Base-by-base conservation (phyloP, 2,888 invertebrate genomes). In the Auanema freiburgensis region DNA sequence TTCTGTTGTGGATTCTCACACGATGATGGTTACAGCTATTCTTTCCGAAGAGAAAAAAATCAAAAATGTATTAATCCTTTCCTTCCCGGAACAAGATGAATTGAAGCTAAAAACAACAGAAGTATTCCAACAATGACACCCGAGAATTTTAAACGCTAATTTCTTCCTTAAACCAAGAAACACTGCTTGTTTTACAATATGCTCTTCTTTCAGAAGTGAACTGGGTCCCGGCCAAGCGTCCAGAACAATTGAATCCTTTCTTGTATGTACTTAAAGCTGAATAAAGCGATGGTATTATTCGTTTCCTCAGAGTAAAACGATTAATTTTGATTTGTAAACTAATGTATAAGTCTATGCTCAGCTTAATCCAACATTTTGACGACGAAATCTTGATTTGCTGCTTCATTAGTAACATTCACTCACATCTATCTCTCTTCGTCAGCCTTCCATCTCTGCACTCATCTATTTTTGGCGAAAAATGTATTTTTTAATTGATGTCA, bases 211-310 rank as follows among this genome's bases (percentile, higher is more conserved):
- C 65, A 71, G 71, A 72, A 61, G 59, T 72, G 42, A 72, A 69
- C 51, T 54, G 65, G 3, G 69, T 69, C 4, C 69, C 71, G 16
- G 71, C 69, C 0, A 69, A 65, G 50, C 67, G 71, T 43, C 68
- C 72, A 10, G 68, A 70, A 16, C 69, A 72, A 44, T 53, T 69
- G 41, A 76, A 76, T 46, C 76, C 76, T 4, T 74, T 76, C 50
- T 53, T 76, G 57, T 72, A 72, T 57, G 66, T 76, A 58, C 57
- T 76, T 33, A 66, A 65, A 58, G 67, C 76, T 11, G 76, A 75
- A 51, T 72, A 57, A 60, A 54, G 8, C 33, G 33, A 33, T 33
- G 8, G 33, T 33, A 33, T 33, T 33, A 33, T 33, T 33, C 33
- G 33, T 33, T 33, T 33, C 33, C 33, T 33, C 33, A 33, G 33